These are phyloP conservation scores for Stegostoma tigrinum DNA, from an alignment of 2,113 vertebrate genomes.

Conservation along the genomic window DNA sequence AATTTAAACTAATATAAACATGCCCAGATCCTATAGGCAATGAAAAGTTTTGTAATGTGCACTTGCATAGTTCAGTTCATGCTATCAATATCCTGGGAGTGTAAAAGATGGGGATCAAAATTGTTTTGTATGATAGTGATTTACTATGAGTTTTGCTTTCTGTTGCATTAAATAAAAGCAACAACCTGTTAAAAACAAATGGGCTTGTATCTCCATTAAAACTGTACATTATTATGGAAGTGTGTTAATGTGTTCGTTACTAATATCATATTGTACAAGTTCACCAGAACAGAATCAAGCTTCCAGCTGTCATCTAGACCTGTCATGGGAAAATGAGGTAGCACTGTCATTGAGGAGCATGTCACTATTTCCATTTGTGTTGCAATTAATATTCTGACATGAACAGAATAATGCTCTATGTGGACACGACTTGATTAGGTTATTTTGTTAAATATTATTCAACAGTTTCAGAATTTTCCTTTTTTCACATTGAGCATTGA, in stretches of 20 bases:
- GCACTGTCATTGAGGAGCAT: background rate
- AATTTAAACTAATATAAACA: background rate
- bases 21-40: background rate
- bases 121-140: background rate
- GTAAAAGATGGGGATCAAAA: background rate
- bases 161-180: background rate
- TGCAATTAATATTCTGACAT: background rate
- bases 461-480: background rate
- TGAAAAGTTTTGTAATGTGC: background rate
- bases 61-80: background rate
- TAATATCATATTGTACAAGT: background rate
- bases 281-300: background rate
- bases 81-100: background rate
- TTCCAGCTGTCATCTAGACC: background rate
- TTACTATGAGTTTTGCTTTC: constrained; percentile 8
- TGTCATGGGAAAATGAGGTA: background rate
- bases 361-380: background rate
- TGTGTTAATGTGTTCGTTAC: background rate
- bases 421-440: background rate
- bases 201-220: background rate
- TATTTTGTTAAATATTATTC: background rate
- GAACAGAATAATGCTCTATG: background rate
- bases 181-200: background rate
- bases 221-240: background rate
- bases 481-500: background rate